Base-by-base conservation (phyloP, 2,797 vertebrate genomes). In the Ibycter americanus region DNA sequence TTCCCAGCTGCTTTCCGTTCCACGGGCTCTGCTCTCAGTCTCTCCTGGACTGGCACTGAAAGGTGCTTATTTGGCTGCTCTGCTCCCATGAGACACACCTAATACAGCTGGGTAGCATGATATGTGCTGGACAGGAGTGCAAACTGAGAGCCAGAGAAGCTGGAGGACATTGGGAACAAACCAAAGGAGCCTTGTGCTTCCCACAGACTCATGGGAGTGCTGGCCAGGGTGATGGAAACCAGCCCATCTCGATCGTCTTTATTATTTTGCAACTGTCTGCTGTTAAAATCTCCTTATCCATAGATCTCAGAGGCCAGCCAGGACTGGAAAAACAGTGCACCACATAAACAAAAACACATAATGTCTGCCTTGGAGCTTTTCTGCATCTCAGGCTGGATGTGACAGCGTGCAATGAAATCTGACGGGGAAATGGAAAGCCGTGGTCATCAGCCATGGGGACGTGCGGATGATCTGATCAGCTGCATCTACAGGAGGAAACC, bases 371-470 rank as follows among this genome's bases (percentile, higher is more conserved):
- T 40, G 34, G 55, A 79, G 25, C 8, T 51, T 51, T 67, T 67
- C 61, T 47, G 14, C 49, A 31, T 44, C 67, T 62, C 10, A 1
- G 54, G 59, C 34, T 54, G 59, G 54, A 55, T 38, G 84, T 44
- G 72, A 49, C 59, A 71, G 19, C 3, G 0, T 20, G 26, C 26
- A 16, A 18, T 26, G 40, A 56, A 31, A 87, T 23, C 16, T 11
- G 47, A 55, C 0, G 0, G 54, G 22, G 72, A 55, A 61, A 36
- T 0, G 1, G 26, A 47, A 72, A 8, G 22, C 40, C 0, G 0
- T 15, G 46, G 84, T 29, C 58, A 9, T 66, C 72, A 38, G 52
- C 23, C 56, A 71, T 1, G 2, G 58, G 18, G 58, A 71, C 15
- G 2, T 12, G 65, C 36, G 38, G 47, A 2, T 20, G 27, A 4